Conservation (phyloP, 2,888 invertebrate species). For the Cantharis rufa region DNA sequence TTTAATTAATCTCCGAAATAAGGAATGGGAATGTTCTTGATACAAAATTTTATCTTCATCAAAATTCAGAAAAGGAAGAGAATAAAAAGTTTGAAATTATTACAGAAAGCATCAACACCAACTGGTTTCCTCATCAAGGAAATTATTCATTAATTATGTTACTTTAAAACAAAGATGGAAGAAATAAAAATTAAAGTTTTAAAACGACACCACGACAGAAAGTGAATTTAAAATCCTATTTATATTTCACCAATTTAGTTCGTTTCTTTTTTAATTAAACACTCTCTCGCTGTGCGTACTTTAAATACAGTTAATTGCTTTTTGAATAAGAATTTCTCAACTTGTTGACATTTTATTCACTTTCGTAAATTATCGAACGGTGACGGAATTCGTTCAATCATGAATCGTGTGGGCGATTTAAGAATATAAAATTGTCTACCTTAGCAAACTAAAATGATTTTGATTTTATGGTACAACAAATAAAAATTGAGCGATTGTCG, state of each 20-base stretch:
- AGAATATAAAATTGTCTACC: background rate
- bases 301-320: background rate
- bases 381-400: slow-evolving; percentile 3
- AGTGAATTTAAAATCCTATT: background rate
- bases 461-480: background rate
- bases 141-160: background rate
- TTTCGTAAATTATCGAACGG: slow-evolving; percentile 9
- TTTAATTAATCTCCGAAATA: background rate
- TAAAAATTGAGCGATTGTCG: background rate
- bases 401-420: background rate
- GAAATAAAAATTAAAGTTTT: background rate
- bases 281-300: background rate
- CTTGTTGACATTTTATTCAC: background rate
- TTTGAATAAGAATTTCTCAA: background rate
- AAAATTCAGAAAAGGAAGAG: background rate
- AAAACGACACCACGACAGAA: background rate
- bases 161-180: background rate
- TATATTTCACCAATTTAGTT: background rate
- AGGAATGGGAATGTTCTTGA: background rate
- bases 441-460: background rate
- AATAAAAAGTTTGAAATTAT: background rate
- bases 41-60: background rate
- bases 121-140: background rate
- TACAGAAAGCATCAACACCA: background rate
- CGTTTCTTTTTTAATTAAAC: background rate